Evolutionary conservation across 2,797 vertebrate species (phyloP).

Genomic region (Vireo griseus): DNA sequence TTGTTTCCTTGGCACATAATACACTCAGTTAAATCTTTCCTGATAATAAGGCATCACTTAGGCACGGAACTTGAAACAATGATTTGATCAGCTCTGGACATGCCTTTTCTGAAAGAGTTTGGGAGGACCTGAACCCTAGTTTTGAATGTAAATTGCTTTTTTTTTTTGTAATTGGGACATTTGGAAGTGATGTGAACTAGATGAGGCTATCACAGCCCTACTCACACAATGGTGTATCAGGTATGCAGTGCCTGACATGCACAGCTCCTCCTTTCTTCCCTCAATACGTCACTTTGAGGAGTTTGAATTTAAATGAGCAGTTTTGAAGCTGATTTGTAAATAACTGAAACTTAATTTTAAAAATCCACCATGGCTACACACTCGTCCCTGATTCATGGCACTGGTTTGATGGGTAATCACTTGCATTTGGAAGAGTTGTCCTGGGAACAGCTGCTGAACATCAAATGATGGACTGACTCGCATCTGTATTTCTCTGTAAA

Average conservation of each 20-base stretch:
- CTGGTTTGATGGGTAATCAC: background rate
- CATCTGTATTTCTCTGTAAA: background rate
- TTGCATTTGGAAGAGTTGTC: background rate
- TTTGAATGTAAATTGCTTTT: background rate
- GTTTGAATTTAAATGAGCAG: accelerated
- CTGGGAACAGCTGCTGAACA: background rate
- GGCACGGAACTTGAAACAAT: background rate
- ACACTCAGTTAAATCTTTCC: background rate
- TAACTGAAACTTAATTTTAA: background rate
- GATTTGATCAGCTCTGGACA: background rate
- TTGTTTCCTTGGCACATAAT: background rate
- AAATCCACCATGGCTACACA: background rate
- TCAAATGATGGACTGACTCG: background rate
- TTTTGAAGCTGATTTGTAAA: background rate
- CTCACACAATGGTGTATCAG: accelerated
- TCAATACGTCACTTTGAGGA: accelerated
- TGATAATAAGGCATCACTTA: background rate
- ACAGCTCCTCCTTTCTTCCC: background rate
- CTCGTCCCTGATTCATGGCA: accelerated
- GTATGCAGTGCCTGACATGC: accelerated
- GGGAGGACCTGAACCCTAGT: background rate
- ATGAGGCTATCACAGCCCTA: background rate
- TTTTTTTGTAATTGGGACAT: background rate
- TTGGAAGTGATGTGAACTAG: background rate
- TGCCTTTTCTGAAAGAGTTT: background rate